Evolutionary conservation across 2,113 vertebrate species (phyloP).

Genomic region (Notarius lentiginosus): DNA sequence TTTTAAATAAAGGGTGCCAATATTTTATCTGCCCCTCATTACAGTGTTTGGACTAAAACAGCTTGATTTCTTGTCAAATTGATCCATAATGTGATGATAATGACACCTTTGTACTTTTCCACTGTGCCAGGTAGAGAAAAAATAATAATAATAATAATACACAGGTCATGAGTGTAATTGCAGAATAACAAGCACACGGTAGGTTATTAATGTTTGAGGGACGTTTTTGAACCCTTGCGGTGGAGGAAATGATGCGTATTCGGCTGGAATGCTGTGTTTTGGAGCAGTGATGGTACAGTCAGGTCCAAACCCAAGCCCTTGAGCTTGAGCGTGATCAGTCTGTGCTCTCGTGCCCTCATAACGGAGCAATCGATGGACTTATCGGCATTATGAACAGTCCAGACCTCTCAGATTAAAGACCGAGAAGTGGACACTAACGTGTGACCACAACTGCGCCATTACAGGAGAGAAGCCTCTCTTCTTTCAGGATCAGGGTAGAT

Average conservation of each 20-base stretch:
- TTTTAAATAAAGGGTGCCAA: neutral
- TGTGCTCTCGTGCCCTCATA: constrained; percentile 34
- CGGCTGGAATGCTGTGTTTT: neutral
- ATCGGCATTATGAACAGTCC: constrained; percentile 61
- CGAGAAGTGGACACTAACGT: constrained; percentile 67
- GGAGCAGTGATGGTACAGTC: neutral
- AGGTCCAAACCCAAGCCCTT: neutral
- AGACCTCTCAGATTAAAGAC: constrained; percentile 60
- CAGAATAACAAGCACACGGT: neutral
- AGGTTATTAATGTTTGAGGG: neutral
- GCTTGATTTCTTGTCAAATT: neutral
- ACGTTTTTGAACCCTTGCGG: neutral
- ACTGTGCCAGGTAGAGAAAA: neutral
- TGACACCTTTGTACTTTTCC: neutral
- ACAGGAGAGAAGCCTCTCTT: constrained; percentile 66
- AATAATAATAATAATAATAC: neutral
- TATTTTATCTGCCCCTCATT: neutral
- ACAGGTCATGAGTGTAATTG: neutral
- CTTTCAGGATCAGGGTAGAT: constrained; percentile 74
- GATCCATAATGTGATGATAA: neutral
- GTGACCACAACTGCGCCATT: constrained; percentile 70
- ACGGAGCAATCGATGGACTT: constrained; percentile 60
- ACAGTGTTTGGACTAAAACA: neutral
- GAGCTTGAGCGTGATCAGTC: constrained; percentile 20
- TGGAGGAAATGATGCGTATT: neutral